Evolutionary conservation across 2,113 vertebrate genomes (phyloP), one percentile per base, ranked within the genome.

Genomic region (Electrona antarctica): DNA sequence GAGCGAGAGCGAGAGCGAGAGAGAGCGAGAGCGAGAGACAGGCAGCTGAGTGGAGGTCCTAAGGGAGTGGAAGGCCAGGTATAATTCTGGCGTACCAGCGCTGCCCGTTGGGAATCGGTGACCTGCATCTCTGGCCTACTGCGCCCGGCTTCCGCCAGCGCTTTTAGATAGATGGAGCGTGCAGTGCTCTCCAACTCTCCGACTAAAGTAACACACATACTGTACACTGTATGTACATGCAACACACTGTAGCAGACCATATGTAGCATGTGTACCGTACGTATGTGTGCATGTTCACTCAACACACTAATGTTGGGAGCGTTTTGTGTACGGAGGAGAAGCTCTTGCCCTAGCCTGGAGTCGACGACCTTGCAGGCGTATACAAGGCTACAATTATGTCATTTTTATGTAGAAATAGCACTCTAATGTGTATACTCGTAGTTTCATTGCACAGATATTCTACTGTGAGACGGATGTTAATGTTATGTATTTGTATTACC

Each of bases 51-150:
- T 64, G 56, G 72, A 1, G 0, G 78, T 80, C 85, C 82, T 50
- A 45, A 64, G 84, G 84, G 86, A 84, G 68, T 62, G 52, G 81
- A 80, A 77, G 82, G 76, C 67, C 80, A 80, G 78, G 69, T 86
- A 67, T 76, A 72, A 67, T 79, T 88, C 80, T 83, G 86, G 86
- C 88, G 85, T 84, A 87, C 87, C 87, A 85, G 83, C 80, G 74
- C 70, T 54, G 72, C 83, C 87, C 86, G 79, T 51, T 81, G 86
- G 89, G 87, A 73, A 82, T 86, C 71, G 64, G 73, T 86, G 87
- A 88, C 89, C 89, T 86, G 89, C 77, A 83, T 90, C 86, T 67
- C 77, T 75, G 76, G 82, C 74, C 82, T 11, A 73, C 64, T 78
- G 78, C 82, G 86, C 82, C 72, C 65, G 75, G 69, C 74, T 67